phyloP scores from a whole-genome alignment of 2,888 invertebrate genomes.

The Galeruca laticollis region DNA sequence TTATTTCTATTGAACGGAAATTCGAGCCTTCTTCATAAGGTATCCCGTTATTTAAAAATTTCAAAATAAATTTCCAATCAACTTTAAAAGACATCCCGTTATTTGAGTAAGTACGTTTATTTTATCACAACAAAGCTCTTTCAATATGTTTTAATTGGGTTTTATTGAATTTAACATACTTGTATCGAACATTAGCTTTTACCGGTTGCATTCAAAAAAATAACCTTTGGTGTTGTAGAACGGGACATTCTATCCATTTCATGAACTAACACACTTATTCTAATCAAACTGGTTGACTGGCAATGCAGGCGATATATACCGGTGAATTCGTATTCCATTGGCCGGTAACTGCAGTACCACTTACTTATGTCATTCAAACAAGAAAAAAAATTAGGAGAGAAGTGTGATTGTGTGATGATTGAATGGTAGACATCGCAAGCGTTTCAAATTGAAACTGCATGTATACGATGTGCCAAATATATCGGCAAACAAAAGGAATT shows the following conservation, averaged over 20 bases:
- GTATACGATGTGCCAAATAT: too few relatives aligned
- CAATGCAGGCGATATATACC: neutral
- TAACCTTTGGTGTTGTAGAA: slow-evolving; percentile 13
- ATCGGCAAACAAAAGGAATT: too few relatives aligned
- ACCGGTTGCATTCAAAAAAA: slow-evolving; percentile 3
- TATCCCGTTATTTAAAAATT: neutral
- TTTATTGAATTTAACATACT: slow-evolving; percentile 1
- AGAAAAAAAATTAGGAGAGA: neutral
- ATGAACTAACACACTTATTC: slow-evolving; percentile 19
- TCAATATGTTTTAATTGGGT: neutral
- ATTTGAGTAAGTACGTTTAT: neutral
- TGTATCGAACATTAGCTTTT: neutral
- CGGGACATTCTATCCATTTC: slow-evolving; percentile 10
- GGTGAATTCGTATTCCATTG: neutral
- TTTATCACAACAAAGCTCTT: neutral
- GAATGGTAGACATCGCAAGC: too few relatives aligned
- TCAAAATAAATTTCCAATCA: neutral
- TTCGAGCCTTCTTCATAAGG: neutral
- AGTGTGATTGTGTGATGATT: neutral
- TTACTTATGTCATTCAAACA: slow-evolving; percentile 4
- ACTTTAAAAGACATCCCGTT: neutral
- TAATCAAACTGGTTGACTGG: neutral
- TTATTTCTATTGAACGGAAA: neutral
- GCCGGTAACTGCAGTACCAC: neutral
- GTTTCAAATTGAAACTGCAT: too few relatives aligned